Evolutionary conservation across 2,797 vertebrate species (phyloP).

Genomic region (Neoniphon sammara): DNA sequence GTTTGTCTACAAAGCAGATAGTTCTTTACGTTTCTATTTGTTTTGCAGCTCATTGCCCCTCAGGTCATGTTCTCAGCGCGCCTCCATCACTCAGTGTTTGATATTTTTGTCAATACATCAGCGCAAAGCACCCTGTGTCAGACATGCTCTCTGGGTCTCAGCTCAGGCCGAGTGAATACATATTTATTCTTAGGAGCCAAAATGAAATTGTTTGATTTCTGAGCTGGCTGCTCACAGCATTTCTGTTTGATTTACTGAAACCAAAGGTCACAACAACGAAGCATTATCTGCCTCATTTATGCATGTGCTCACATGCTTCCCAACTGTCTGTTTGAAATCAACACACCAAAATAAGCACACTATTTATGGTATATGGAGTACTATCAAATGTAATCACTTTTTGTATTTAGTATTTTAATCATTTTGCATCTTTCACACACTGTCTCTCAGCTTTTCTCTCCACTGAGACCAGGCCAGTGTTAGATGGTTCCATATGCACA

Average conservation of each 20-base stretch:
- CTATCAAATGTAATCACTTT: not conserved
- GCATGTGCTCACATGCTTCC: constrained; percentile 58
- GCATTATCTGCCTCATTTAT: constrained; percentile 63
- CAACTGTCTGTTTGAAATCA: constrained; percentile 18
- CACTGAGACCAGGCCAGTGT: constrained; percentile 16
- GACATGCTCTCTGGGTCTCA: constrained; percentile 76
- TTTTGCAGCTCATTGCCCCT: constrained; percentile 82
- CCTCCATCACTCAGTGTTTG: constrained; percentile 81
- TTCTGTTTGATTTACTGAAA: constrained; percentile 76
- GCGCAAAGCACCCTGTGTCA: constrained; percentile 73
- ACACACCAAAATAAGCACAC: constrained; percentile 9
- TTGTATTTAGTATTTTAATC: constrained; percentile 47
- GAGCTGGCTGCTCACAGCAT: constrained; percentile 57
- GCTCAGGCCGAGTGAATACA: constrained; percentile 74
- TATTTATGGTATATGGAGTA: not conserved
- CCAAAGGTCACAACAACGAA: constrained; percentile 72
- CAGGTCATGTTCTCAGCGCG: constrained; percentile 75
- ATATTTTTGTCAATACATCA: constrained; percentile 86
- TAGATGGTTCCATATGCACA: constrained; percentile 43
- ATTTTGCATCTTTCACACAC: constrained; percentile 28
- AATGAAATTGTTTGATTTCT: constrained; percentile 77
- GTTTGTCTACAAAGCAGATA: constrained; percentile 74
- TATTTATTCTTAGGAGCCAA: constrained; percentile 78
- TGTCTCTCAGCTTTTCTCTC: constrained; percentile 22
- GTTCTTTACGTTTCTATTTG: constrained; percentile 77